Conservation (phyloP, 2,113 vertebrate genomes). For the Oplegnathus fasciatus region DNA sequence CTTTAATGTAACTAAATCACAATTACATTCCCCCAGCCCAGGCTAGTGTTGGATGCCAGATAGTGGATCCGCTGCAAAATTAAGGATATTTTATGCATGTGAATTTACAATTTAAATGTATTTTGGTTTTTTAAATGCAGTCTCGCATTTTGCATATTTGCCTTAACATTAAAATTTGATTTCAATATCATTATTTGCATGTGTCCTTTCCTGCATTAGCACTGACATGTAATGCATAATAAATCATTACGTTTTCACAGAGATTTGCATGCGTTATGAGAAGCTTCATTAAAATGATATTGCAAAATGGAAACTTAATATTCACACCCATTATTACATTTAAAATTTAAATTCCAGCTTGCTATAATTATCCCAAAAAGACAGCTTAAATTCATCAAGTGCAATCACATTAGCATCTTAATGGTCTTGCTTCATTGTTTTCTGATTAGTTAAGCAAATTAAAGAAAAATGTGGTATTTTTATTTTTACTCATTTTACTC, state of each 20-base stretch:
- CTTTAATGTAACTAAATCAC: background rate
- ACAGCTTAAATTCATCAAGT: constrained; percentile 26
- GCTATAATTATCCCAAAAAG: constrained; percentile 8
- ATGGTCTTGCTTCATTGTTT: constrained; percentile 34
- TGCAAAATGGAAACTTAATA: constrained; percentile 19
- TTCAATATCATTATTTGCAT: constrained; percentile 8
- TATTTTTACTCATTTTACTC: background rate
- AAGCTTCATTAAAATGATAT: background rate
- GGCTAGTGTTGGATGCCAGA: background rate
- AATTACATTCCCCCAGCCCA: background rate
- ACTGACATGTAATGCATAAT: background rate
- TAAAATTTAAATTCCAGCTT: constrained; percentile 13
- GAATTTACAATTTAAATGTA: background rate
- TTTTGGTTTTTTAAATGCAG: background rate
- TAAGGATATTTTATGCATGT: background rate
- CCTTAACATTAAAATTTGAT: constrained; percentile 13
- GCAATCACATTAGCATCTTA: constrained; percentile 36
- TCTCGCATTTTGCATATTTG: constrained; percentile 2
- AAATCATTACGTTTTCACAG: constrained; percentile 6
- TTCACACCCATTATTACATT: constrained; percentile 14
- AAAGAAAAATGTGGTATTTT: background rate
- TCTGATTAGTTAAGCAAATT: constrained; percentile 26
- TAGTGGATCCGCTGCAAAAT: background rate
- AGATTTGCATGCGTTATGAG: background rate
- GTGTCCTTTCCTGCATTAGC: background rate